Evolutionary conservation across 2,113 vertebrate genomes (phyloP), one percentile per base, ranked within the genome.

Genomic region (Clarias macrocephalus): DNA sequence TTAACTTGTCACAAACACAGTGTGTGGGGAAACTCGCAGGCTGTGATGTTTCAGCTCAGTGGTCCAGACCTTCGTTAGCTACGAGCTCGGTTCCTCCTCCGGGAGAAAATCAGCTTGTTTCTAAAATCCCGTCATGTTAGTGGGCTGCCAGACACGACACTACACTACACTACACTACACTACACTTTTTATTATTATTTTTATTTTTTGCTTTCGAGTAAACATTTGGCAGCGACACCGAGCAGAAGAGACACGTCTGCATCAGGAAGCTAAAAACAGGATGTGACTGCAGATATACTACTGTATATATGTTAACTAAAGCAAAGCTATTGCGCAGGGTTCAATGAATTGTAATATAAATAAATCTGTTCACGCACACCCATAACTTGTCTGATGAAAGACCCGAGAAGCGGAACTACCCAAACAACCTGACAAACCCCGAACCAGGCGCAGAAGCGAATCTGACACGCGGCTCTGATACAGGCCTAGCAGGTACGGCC

Each of bases 1-100:
- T 90, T 88, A 90, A 83, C 87, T 48, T 84, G 89, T 83, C 89
- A 88, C 85, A 90, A 60, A 89, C 80, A 82, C 63, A 82, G 13
- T 73, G 86, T 88, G 89, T 83, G 52, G 63, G 73, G 85, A 77
- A 73, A 80, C 80, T 86, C 59, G 59, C 66, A 84, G 75, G 77
- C 86, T 85, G 70, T 76, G 83, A 89, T 87, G 83, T 82, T 75
- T 87, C 52, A 18, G 86, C 83, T 89, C 88, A 87, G 59, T 77
- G 63, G 72, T 68, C 86, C 70, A 77, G 80, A 87, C 86, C 75
- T 80, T 86, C 54, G 63, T 86, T 89, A 84, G 70, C 57, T 87
- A 77, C 63, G 13, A 85, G 75, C 84, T 19, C 37, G 33, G 75
- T 66, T 21, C 33, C 33, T 86, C 84, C 84, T 86, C 12, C 16